A percentile compares a stretch with the other conserved stretches of the same genome.
phyloP scores from a whole-genome alignment of 2,113 vertebrate genomes.

The Paracanthobrama guichenoti region DNA sequence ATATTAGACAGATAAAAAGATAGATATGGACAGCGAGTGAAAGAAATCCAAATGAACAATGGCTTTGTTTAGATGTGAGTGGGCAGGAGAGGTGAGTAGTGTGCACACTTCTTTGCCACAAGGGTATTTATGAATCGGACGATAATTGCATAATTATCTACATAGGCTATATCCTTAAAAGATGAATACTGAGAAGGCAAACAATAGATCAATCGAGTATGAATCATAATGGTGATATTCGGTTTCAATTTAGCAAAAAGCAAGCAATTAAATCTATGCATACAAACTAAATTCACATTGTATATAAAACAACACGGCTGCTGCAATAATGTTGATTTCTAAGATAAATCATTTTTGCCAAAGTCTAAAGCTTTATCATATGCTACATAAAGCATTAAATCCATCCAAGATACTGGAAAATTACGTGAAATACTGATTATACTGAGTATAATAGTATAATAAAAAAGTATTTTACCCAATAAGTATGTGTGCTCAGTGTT shows the following conservation, averaged over 20 bases:
- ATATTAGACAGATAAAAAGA: constrained; percentile 30
- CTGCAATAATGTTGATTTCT: too few relatives aligned
- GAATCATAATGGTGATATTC: neutral
- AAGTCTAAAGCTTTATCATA: too few relatives aligned
- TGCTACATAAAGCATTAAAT: too few relatives aligned
- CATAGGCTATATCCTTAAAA: constrained; percentile 6
- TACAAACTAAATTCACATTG: neutral
- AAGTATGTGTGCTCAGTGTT: too few relatives aligned
- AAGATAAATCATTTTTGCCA: too few relatives aligned
- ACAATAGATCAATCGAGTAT: neutral
- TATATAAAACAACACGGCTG: too few relatives aligned
- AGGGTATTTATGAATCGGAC: constrained; percentile 31
- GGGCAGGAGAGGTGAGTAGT: constrained; percentile 21
- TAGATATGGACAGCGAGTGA: neutral
- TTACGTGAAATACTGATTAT: too few relatives aligned
- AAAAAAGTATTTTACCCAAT: too few relatives aligned
- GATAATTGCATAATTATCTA: constrained; percentile 29
- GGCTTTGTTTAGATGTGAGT: constrained; percentile 20
- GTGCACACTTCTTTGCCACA: neutral
- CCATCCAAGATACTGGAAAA: too few relatives aligned
- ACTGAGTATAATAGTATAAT: too few relatives aligned
- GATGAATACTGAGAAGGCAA: neutral
- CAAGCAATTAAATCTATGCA: neutral
- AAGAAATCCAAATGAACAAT: constrained; percentile 15
- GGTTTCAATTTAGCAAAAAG: neutral